Evolutionary conservation across 2,888 invertebrate species (phyloP), one percentile per base, ranked within the genome.

Genomic region (Fragum sueziense): DNA sequence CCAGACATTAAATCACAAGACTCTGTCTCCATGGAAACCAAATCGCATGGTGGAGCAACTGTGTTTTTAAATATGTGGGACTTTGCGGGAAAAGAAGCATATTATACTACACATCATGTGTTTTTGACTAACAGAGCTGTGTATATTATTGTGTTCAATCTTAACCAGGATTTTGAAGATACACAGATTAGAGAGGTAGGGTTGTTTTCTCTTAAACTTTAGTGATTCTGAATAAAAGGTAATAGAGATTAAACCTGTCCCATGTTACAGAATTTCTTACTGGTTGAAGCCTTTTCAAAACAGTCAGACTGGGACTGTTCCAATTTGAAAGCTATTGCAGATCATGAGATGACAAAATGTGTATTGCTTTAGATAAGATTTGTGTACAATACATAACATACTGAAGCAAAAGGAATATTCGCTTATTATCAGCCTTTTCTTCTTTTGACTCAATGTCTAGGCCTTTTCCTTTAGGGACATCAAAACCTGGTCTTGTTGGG

Each of bases 81-180:
- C 78, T 93, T 92, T 82, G 90, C 92, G 29, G 93, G 93, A 20
- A 91, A 91, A 72, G 89, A 91, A 69, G 90, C 86, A 2, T 92
- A 91, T 77, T 91, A 91, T 75, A 89, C 91, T 4, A 91, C 91
- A 27, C 92, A 92, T 74, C 91, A 91, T 87, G 89, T 93, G 59
- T 93, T 93, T 80, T 85, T 93, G 29, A 91, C 93, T 0, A 88
- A 90, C 22, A 84, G 93, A 85, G 93, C 93, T 72, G 90, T 93
- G 31, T 93, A 93, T 75, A 84, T 93, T 29, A 90, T 93, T 74
- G 93, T 93, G 29, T 92, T 93, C 86, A 93, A 93, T 85, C 80
- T 93, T 70, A 88, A 90, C 74, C 88, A 92, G 84, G 91, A 93
- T 74, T 86, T 93, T 27, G 52, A 73, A 7, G 73, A 73, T 72